Base-by-base conservation (phyloP, 2,888 invertebrate genomes). In the Nymphalis polychloros region DNA sequence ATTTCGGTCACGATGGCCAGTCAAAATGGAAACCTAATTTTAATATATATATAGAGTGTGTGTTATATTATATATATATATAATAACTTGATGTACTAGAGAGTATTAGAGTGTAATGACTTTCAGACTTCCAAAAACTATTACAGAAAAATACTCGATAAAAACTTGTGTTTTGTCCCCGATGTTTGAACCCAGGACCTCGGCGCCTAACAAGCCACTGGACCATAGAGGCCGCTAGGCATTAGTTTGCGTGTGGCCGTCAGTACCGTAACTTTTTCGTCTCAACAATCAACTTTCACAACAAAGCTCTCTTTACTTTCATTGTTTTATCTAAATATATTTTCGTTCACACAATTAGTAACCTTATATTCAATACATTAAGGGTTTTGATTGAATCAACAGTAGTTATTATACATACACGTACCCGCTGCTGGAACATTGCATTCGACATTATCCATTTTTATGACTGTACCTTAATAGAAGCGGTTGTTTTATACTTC, bases 391-490 rank as follows among this genome's bases (percentile, higher is more conserved):
- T 71, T 59, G 52, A 62, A 75, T 72, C 72, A 73, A 75, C 75
- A 65, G 74, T 75, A 75, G 77, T 81, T 81, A 84, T 84, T 84
- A 78, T 77, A 79, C 77, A 76, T 75, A 73, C 75, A 74, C 78
- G 79, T 78, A 77, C 67, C 71, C 72, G 68, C 65, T 47, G 63
- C 64, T 73, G 72, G 73, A 79, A 74, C 77, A 74, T 82, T 79
- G 81, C 80, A 77, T 80, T 81, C 75, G 74, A 79, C 82, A 79
- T 84, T 85, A 83, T 82, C 81, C 80, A 81, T 83, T 85, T 88
- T 88, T 87, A 88, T 83, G 85, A 85, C 81, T 75, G 75, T 73
- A 75, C 80, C 78, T 80, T 85, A 81, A 85, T 85, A 84, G 84
- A 84, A 79, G 76, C 77, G 77, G 78, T 78, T 75, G 50, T 76